Conservation (phyloP, 2,113 vertebrate genomes). For the Eolophus roseicapilla region DNA sequence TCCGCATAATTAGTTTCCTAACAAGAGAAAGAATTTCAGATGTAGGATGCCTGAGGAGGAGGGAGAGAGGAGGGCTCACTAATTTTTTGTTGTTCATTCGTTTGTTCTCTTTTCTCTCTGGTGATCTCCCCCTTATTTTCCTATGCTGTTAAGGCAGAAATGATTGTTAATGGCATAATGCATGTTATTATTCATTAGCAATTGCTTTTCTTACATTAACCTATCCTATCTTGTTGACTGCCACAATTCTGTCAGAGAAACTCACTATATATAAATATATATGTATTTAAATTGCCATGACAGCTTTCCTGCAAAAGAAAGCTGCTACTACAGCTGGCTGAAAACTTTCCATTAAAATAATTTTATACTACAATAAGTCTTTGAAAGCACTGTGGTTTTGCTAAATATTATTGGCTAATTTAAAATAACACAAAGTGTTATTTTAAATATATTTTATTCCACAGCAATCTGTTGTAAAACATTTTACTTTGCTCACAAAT, state of each 20-base stretch:
- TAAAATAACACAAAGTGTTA: neutral
- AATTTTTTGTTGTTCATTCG: neutral
- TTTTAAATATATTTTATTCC: neutral
- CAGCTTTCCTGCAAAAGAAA: neutral
- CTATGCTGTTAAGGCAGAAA: neutral
- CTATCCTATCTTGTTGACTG: neutral
- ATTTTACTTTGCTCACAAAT: neutral
- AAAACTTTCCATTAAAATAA: neutral
- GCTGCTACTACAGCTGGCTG: neutral
- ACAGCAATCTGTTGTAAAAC: neutral
- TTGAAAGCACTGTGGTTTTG: neutral
- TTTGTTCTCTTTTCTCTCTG: neutral
- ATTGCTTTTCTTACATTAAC: neutral
- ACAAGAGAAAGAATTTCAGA: slow-evolving; percentile 1
- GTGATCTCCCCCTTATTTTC: neutral
- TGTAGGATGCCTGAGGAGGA: neutral
- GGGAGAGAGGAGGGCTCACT: neutral
- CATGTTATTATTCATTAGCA: neutral
- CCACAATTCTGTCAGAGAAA: neutral
- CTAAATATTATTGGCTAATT: neutral
- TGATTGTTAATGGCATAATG: neutral
- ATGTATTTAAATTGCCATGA: neutral
- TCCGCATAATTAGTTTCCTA: slow-evolving; percentile 9
- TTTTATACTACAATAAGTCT: neutral
- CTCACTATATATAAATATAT: neutral